A percentile compares a stretch with the other conserved stretches of the same genome.
Evolutionary conservation across 2,797 vertebrate species (phyloP).

Genomic region (Heterohyrax brucei): DNA sequence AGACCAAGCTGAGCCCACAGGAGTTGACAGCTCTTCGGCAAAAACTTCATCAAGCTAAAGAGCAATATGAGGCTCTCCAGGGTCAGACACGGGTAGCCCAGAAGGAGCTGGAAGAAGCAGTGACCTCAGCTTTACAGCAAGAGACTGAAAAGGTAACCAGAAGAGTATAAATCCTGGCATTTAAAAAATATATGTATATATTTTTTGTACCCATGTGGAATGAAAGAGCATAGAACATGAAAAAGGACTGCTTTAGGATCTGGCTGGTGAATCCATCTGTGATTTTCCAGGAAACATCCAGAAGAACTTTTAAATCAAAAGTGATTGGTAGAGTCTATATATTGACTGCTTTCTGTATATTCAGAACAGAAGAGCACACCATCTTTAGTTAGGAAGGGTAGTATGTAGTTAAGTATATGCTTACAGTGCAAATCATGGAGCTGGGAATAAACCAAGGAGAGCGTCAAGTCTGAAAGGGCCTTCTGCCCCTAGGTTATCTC

Average conservation of each 20-base stretch:
- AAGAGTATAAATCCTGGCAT: not conserved
- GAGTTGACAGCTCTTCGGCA: slow-evolving; percentile 88
- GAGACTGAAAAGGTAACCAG: slow-evolving; percentile 96
- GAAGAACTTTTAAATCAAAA: slow-evolving; percentile 45
- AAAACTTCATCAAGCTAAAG: slow-evolving; percentile 92
- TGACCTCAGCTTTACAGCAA: slow-evolving; percentile 95
- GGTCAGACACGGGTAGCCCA: slow-evolving; percentile 92
- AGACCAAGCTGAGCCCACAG: slow-evolving; percentile 90
- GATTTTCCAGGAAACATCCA: slow-evolving; percentile 52
- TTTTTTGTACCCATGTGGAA: not conserved
- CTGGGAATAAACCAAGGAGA: not conserved
- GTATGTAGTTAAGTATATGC: not conserved
- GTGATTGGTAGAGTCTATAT: slow-evolving; percentile 47
- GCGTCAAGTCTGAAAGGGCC: not conserved
- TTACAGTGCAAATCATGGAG: not conserved
- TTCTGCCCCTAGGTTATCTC: not conserved
- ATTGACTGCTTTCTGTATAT: not conserved
- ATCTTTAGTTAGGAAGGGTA: slow-evolving; percentile 9
- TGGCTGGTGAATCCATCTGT: not conserved
- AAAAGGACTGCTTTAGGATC: slow-evolving; percentile 1
- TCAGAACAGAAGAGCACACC: not conserved
- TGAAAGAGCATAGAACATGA: not conserved
- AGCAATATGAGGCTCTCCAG: slow-evolving; percentile 93
- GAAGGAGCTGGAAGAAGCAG: slow-evolving; percentile 93
- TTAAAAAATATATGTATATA: slow-evolving; percentile 14